Percentiles rank a stretch among this genome's conserved stretches.
phyloP scores from a whole-genome alignment of 1,140 invertebrate genomes.

The Drosophila dunni region DNA sequence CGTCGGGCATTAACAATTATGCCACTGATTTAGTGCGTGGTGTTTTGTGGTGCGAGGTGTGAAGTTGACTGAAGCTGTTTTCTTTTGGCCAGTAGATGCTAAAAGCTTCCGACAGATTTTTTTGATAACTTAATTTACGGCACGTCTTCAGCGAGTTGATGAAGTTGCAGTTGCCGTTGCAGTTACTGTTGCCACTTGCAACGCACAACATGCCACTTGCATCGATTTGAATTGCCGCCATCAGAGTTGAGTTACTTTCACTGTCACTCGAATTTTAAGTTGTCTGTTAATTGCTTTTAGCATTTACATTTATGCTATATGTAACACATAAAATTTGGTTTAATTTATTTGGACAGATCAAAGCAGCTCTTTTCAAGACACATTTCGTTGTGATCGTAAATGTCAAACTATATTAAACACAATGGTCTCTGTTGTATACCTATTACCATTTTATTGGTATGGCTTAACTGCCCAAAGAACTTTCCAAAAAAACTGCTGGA shows the following conservation, averaged over 20 bases:
- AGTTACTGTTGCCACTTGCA: conserved; percentile 6
- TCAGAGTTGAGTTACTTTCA: conserved; percentile 60
- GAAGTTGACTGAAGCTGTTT: conserved; percentile 67
- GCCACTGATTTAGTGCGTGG: conserved; percentile 80
- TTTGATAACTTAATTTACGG: conserved; percentile 80
- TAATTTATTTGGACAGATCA: conserved; percentile 14
- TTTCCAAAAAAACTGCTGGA: conserved; percentile 23
- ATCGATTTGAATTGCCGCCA: conserved; percentile 45
- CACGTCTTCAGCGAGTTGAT: conserved; percentile 65
- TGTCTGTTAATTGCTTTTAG: conserved; percentile 67
- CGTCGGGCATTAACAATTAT: conserved; percentile 57
- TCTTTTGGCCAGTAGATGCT: conserved; percentile 57
- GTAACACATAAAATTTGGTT: neutral
- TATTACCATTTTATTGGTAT: conserved; percentile 36
- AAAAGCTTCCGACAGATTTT: conserved; percentile 76
- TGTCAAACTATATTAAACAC: conserved; percentile 6
- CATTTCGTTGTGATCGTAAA: conserved; percentile 4
- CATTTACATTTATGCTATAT: conserved; percentile 20
- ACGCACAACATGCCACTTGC: conserved; percentile 40
- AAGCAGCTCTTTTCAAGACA: conserved; percentile 10
- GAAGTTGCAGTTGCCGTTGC: conserved; percentile 46
- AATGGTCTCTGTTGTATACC: conserved; percentile 32
- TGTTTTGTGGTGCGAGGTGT: conserved; percentile 55
- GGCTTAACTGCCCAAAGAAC: conserved; percentile 15
- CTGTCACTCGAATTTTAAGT: conserved; percentile 59